A percentile compares a stretch with the other conserved stretches of the same genome.
phyloP scores from a whole-genome alignment of 1,140 invertebrate species.

The Trichonephila clavipes region DNA sequence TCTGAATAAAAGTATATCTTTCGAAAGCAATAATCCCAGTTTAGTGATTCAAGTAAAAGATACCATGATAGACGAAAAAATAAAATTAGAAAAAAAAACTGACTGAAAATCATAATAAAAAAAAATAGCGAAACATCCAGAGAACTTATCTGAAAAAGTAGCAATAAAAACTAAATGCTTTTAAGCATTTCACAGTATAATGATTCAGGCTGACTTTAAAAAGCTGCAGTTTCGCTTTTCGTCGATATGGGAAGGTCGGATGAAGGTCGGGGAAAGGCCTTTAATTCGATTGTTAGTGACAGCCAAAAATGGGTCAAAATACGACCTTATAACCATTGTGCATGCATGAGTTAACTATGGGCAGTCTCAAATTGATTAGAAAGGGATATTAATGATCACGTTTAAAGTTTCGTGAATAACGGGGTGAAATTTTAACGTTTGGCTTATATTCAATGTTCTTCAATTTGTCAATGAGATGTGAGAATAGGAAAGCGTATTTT shows the following conservation, averaged over 20 bases:
- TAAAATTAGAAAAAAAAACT: too few species aligned
- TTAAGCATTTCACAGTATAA: conserved; percentile 39
- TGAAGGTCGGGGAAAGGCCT: conserved; percentile 58
- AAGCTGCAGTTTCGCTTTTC: neutral
- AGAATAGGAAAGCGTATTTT: too few species aligned
- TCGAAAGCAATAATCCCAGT: too few species aligned
- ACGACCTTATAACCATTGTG: conserved; percentile 5
- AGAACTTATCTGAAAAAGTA: too few species aligned
- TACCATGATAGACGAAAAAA: too few species aligned
- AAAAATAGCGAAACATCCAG: too few species aligned
- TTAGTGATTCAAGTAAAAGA: too few species aligned
- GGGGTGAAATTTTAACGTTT: neutral
- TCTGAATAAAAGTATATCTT: too few species aligned
- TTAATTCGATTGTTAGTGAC: conserved; percentile 63
- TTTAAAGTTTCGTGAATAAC: neutral
- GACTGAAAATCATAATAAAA: too few species aligned
- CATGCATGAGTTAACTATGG: conserved; percentile 1
- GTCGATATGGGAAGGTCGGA: conserved; percentile 40
- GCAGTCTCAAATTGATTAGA: conserved; percentile 1
- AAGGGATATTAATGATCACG: neutral
- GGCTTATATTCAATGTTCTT: neutral
- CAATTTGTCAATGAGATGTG: neutral
- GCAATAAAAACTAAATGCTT: conserved; percentile 11
- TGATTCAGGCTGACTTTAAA: conserved; percentile 21
- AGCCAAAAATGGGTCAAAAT: conserved; percentile 63